These are phyloP conservation scores for Coenonympha glycerion DNA, from an alignment of 2,888 invertebrate genomes.

Conservation along the genomic window DNA sequence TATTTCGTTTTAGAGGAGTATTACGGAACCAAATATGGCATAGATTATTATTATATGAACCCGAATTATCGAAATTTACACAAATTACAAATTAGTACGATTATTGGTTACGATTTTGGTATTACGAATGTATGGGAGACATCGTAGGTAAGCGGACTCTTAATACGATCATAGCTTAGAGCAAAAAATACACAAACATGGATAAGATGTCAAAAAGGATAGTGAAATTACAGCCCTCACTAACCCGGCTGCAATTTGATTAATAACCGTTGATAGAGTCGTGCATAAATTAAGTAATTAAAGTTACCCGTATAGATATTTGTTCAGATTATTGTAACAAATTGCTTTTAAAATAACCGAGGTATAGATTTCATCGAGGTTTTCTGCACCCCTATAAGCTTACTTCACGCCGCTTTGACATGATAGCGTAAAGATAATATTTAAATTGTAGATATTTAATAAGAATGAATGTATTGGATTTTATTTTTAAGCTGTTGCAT, in stretches of 20 bases:
- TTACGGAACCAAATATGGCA: too few relatives aligned
- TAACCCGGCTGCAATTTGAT: constrained; percentile 11
- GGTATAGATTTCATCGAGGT: constrained; percentile 4
- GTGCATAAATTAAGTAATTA: constrained; percentile 20
- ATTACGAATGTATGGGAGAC: too few relatives aligned
- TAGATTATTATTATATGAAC: too few relatives aligned
- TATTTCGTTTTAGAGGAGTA: too few relatives aligned
- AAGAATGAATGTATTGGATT: background rate
- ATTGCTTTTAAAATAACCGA: constrained; percentile 14
- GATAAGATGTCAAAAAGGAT: constrained; percentile 13
- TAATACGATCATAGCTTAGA: constrained; percentile 8
- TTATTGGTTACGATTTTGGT: too few relatives aligned
- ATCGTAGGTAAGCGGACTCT: too few relatives aligned
- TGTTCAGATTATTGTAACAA: constrained; percentile 20
- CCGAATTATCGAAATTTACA: too few relatives aligned
- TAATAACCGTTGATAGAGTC: constrained; percentile 18
- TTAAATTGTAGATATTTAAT: too few relatives aligned
- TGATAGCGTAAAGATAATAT: too few relatives aligned
- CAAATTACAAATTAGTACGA: too few relatives aligned
- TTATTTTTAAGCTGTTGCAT: too few relatives aligned
- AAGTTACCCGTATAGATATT: constrained; percentile 17
- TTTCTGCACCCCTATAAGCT: constrained; percentile 1
- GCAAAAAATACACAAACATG: constrained; percentile 9
- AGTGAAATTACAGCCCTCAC: constrained; percentile 10
- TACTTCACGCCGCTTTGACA: background rate